Conservation (phyloP, 2,888 invertebrate species). For the Kuschelorhynchus macadamiae region DNA sequence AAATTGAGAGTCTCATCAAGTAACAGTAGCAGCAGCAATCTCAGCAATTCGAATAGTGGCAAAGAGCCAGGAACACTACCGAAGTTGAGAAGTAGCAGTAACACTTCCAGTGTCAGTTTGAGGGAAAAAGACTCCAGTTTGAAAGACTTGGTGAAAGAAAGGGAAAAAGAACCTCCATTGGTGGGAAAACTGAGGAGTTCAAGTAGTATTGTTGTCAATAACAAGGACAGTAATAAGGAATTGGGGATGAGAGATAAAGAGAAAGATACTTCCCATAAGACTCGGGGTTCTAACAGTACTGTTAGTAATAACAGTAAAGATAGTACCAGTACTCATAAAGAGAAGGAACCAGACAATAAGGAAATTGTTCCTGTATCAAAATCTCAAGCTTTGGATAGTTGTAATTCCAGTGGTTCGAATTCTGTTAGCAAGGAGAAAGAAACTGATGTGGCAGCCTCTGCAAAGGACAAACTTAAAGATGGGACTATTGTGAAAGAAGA, state of each 20-base stretch:
- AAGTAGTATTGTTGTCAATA: conserved; percentile 6
- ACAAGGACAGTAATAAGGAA: conserved; percentile 23
- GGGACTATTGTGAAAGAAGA: conserved; percentile 58
- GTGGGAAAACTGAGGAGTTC: conserved; percentile 22
- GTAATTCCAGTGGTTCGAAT: not conserved
- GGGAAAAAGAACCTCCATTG: conserved; percentile 41
- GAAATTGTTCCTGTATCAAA: conserved; percentile 4
- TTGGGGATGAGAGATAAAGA: conserved; percentile 15
- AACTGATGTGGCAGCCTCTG: conserved; percentile 32
- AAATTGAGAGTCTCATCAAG: conserved; percentile 17
- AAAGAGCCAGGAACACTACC: conserved; percentile 59
- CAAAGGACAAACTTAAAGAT: conserved; percentile 60
- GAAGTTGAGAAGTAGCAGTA: conserved; percentile 25
- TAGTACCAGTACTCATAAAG: not conserved
- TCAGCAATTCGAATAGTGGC: conserved; percentile 70
- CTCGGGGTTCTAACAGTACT: conserved; percentile 2
- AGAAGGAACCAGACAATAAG: conserved; percentile 6
- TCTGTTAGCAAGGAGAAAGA: conserved; percentile 5
- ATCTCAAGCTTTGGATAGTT: conserved; percentile 1
- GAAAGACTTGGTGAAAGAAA: conserved; percentile 45
- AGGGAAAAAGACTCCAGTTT: not conserved
- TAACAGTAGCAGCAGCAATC: conserved; percentile 18
- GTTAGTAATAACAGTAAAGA: conserved; percentile 27
- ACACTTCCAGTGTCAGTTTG: conserved; percentile 2
- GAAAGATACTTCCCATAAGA: not conserved